Evolutionary conservation across 2,113 vertebrate genomes (phyloP), one percentile per base, ranked within the genome.

Genomic region (Laticauda laticaudata): DNA sequence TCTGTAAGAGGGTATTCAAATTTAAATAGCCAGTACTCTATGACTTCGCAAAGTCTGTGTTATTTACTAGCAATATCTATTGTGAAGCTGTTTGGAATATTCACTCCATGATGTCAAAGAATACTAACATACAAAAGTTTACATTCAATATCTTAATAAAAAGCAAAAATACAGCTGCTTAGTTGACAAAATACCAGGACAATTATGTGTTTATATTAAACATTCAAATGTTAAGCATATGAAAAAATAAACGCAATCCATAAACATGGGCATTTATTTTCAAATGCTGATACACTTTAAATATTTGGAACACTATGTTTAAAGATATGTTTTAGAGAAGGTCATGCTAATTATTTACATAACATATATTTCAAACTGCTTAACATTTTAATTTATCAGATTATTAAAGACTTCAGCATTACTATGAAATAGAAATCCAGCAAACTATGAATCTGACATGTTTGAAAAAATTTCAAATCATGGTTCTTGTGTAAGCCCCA

Each of bases 121-220:
- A 97, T 96, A 95, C 89, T 95, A 95, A 95, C 64, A 92, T 94
- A 95, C 55, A 21, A 93, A 24, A 97, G 95, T 98, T 98, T 98
- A 97, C 91, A 91, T 54, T 96, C 95, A 96, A 92, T 94, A 97
- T 97, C 95, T 94, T 94, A 93, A 95, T 89, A 64, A 94, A 89
- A 90, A 97, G 91, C 94, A 95, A 97, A 97, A 98, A 98, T 96
- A 98, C 97, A 98, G 98, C 97, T 98, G 98, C 86, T 93, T 85
- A 95, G 95, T 95, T 93, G 96, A 95, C 94, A 96, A 95, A 95
- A 86, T 88, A 95, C 90, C 97, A 92, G 91, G 95, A 93, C 86
- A 94, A 97, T 92, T 5, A 0, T 96, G 12, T 88, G 59, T 93
- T 97, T 97, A 61, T 86, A 94, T 96, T 97, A 96, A 96, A 89